These are phyloP conservation scores for Galagoides demidoff DNA, from an alignment of 2,797 vertebrate species.

Conservation along the genomic window DNA sequence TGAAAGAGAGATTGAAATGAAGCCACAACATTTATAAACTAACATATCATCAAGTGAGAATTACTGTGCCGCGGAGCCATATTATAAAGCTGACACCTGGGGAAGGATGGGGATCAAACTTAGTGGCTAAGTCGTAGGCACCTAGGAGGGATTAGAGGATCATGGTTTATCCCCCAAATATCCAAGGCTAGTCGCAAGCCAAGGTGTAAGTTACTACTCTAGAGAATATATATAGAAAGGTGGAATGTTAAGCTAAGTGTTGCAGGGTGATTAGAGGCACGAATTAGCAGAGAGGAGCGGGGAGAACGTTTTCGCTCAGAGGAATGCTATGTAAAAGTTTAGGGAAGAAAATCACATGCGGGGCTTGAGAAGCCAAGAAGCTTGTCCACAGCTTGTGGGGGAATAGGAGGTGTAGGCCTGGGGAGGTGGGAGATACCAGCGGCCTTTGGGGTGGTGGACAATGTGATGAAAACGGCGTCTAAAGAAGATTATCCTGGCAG, in stretches of 20 bases:
- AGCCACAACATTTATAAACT: conserved; percentile 66
- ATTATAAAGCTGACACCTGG: not conserved
- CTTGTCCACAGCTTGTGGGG: not conserved
- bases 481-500: not conserved
- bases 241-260: not conserved
- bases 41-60: conserved; percentile 56
- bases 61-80: not conserved
- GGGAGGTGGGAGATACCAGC: not conserved
- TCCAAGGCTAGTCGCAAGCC: not conserved
- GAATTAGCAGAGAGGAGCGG: not conserved
- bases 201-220: not conserved
- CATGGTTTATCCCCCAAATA: not conserved
- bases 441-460: not conserved
- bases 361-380: not conserved
- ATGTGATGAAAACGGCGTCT: not conserved
- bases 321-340: not conserved
- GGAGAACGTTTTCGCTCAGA: not conserved
- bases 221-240: not conserved
- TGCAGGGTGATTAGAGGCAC: not conserved
- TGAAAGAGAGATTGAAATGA: conserved; percentile 67
- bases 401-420: not conserved
- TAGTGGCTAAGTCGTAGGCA: not conserved
- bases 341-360: not conserved
- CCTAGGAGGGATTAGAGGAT: conserved; percentile 15
- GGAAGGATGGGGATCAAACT: not conserved